Evolutionary conservation across 2,888 invertebrate species (phyloP).

Genomic region (Nebria salina): DNA sequence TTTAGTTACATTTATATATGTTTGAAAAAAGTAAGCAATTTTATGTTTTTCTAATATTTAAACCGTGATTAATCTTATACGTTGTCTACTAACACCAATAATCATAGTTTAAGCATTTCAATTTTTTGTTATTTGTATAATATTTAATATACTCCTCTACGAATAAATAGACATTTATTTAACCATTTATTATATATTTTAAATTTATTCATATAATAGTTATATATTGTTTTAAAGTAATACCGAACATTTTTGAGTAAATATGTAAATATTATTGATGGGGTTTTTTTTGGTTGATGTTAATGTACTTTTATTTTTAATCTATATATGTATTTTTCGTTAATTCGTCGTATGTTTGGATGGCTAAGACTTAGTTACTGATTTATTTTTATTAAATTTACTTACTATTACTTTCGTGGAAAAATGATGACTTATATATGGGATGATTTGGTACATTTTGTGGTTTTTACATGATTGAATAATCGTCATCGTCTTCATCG

Average conservation of each 20-base stretch:
- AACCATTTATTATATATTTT: background rate
- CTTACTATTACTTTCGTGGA: background rate
- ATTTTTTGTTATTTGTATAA: background rate
- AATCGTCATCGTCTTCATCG: conserved; percentile 74
- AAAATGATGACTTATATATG: background rate
- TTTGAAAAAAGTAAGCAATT: background rate
- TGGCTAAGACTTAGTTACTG: conserved; percentile 1
- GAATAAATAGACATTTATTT: background rate
- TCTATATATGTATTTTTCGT: background rate
- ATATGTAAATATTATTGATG: background rate
- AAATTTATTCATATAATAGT: background rate
- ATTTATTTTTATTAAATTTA: background rate
- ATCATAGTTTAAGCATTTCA: background rate
- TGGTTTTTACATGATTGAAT: background rate
- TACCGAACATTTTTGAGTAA: background rate
- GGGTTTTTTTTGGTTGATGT: background rate
- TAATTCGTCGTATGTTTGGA: background rate
- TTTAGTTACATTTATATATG: background rate
- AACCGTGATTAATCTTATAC: background rate
- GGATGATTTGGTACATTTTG: conserved; percentile 2
- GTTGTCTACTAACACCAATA: background rate
- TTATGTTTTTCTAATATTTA: background rate
- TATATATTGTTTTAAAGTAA: background rate
- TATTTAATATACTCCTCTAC: background rate
- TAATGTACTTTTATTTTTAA: background rate